A percentile compares a stretch with the other conserved stretches of the same genome.
These are phyloP conservation scores for Mnemiopsis leidyi DNA, from an alignment of 37 sponge, comb jelly and placozoan species.

Conservation along the genomic window DNA sequence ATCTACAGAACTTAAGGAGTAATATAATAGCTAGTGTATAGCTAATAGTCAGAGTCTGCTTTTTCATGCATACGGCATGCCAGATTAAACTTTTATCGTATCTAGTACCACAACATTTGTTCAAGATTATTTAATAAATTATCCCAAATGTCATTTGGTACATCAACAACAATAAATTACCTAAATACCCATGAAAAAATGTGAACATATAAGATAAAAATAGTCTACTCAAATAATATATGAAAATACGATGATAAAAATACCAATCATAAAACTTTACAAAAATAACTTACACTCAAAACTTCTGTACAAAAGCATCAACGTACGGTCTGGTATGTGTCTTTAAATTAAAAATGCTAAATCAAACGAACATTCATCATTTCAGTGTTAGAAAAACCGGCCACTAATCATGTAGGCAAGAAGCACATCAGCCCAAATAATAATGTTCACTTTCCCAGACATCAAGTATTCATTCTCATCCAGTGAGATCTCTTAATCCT, in stretches of 20 bases:
- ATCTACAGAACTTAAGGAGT: too few relatives aligned
- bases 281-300: constrained; percentile 47
- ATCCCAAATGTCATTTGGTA: background rate
- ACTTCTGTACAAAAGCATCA: constrained; percentile 45
- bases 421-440: too few relatives aligned
- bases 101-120: background rate
- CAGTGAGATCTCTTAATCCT: too few relatives aligned
- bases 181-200: background rate
- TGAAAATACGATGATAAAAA: constrained; percentile 49
- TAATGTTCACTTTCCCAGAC: too few relatives aligned
- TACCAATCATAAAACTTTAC: constrained; percentile 53
- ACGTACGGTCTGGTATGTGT: background rate
- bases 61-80: too few relatives aligned
- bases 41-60: too few relatives aligned
- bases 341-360: background rate
- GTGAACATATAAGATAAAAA: background rate
- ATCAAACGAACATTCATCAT: background rate
- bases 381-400: too few relatives aligned
- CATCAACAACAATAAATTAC: background rate
- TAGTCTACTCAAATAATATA: background rate
- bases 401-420: too few relatives aligned
- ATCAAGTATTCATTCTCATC: too few relatives aligned
- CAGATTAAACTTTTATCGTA: too few relatives aligned
- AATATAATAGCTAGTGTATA: too few relatives aligned
- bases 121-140: background rate